phyloP scores from a whole-genome alignment of 92 coral and sea anemone genomes.

The Palythoa caribaeorum region DNA sequence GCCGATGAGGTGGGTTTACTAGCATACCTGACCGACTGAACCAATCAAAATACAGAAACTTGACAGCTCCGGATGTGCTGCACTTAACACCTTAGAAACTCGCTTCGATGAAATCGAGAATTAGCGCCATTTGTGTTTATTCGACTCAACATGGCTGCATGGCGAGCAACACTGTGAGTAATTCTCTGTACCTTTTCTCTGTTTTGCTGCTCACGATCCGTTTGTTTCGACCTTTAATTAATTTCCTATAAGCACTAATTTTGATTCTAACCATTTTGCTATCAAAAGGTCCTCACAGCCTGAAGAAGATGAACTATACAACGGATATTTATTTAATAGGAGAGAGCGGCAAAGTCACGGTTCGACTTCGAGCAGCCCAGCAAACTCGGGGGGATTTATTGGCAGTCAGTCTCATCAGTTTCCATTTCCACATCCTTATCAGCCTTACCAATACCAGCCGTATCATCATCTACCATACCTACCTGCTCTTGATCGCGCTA shows the following conservation, averaged over 20 bases:
- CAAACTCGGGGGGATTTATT: constrained; percentile 51
- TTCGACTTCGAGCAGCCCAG: constrained; percentile 53
- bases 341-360: constrained; percentile 53
- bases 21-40: constrained; percentile 45
- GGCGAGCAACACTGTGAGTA: constrained; percentile 31
- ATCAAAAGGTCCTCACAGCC: constrained; percentile 40
- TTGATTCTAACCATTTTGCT: constrained; percentile 38
- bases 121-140: constrained; percentile 16
- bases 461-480: constrained; percentile 49
- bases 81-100: constrained; percentile 41
- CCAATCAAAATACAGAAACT: constrained; percentile 43
- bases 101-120: constrained; percentile 43
- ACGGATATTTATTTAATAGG: constrained; percentile 48
- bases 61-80: constrained; percentile 46
- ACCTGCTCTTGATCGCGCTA: constrained; percentile 52
- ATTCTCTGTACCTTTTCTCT: constrained; percentile 33
- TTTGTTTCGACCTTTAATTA: constrained; percentile 28
- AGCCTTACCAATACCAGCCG: constrained; percentile 52
- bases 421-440: constrained; percentile 50
- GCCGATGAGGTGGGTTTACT: constrained; percentile 44
- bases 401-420: constrained; percentile 52
- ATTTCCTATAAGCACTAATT: constrained; percentile 41
- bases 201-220: constrained; percentile 35
- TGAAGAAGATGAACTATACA: constrained; percentile 50
- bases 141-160: constrained; percentile 33